A percentile compares a stretch with the other conserved stretches of the same genome.
Conservation (phyloP, 2,113 vertebrate genomes). For the Micromys minutus region DNA sequence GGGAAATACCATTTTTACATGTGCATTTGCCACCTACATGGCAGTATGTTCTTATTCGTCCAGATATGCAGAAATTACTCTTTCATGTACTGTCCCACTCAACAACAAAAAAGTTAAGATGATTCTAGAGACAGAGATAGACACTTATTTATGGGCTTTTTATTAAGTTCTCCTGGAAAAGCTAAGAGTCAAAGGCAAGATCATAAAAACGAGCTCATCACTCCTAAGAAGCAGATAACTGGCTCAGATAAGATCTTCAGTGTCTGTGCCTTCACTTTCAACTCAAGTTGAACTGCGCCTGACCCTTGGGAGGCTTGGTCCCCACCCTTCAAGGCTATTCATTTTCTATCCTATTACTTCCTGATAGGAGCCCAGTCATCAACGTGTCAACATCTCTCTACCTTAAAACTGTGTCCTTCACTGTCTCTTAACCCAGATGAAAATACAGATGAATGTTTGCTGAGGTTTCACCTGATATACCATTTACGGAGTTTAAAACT, state of each 20-base stretch:
- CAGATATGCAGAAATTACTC: not conserved
- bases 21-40: not conserved
- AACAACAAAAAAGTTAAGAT: not conserved
- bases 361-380: constrained; percentile 9
- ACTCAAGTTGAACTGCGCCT: constrained; percentile 47
- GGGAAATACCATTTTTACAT: not conserved
- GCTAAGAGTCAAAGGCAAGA: constrained; percentile 34
- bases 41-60: not conserved
- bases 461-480: constrained; percentile 31
- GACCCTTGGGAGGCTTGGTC: constrained; percentile 7
- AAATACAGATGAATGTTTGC: not conserved
- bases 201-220: constrained; percentile 36
- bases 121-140: not conserved
- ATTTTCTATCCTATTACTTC: not conserved
- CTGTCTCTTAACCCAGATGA: not conserved
- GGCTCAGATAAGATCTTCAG: constrained; percentile 45
- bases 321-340: not conserved
- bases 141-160: constrained; percentile 36
- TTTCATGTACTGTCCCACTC: not conserved
- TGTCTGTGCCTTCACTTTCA: not conserved
- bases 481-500: not conserved
- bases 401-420: not conserved
- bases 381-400: not conserved
- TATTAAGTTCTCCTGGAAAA: constrained; percentile 31
- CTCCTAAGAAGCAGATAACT: constrained; percentile 49